These are phyloP conservation scores for Cossypha caffra DNA, from an alignment of 2,797 vertebrate species.

Conservation along the genomic window DNA sequence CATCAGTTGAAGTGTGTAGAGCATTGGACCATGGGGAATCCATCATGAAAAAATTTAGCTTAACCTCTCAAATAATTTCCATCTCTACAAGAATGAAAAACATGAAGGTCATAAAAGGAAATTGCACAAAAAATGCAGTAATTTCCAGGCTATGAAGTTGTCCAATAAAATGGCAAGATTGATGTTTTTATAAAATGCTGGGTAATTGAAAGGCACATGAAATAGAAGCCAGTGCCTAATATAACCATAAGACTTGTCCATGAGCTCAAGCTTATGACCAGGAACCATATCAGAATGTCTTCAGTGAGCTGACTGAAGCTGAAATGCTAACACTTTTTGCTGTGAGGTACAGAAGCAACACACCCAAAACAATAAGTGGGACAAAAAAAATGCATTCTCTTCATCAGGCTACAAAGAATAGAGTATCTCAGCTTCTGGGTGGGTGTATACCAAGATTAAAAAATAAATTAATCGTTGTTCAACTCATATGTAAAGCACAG, in stretches of 20 bases:
- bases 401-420: neutral
- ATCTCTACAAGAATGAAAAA: neutral
- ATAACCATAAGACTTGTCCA: neutral
- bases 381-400: neutral
- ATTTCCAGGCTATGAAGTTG: neutral
- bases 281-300: fast-evolving
- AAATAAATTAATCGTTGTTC: neutral
- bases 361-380: neutral
- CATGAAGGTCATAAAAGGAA: neutral
- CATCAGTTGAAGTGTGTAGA: neutral
- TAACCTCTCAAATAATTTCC: neutral
- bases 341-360: neutral
- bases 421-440: neutral
- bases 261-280: neutral
- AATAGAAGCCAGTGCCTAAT: neutral
- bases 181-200: neutral
- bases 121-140: neutral
- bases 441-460: neutral
- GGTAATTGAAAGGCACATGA: neutral
- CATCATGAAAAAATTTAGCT: neutral
- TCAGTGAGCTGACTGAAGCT: neutral
- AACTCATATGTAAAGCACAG: neutral
- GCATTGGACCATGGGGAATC: fast-evolving
- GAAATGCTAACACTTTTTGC: neutral
- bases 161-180: neutral